A percentile compares a stretch with the other conserved stretches of the same genome.
Conservation (phyloP, 1,140 invertebrate genomes). For the Dreissena rostriformis region DNA sequence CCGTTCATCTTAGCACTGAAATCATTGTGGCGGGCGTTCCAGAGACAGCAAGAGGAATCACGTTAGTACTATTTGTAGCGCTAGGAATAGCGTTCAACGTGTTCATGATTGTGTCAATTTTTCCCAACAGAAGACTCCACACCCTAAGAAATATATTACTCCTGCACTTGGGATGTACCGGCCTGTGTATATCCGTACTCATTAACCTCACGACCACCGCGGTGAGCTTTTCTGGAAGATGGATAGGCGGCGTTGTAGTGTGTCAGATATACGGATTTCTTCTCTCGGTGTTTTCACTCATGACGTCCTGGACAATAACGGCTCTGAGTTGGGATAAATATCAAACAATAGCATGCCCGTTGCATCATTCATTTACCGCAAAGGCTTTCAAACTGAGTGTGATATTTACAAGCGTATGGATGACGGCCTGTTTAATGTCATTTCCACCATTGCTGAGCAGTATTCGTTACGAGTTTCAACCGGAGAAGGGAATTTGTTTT, state of each 20-base stretch:
- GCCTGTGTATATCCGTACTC: slow-evolving; percentile 64
- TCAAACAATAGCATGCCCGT: slow-evolving; percentile 74
- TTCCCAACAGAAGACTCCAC: slow-evolving; percentile 73
- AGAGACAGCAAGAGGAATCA: slow-evolving; percentile 67
- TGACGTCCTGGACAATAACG: slow-evolving; percentile 73
- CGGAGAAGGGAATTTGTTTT: slow-evolving; percentile 54
- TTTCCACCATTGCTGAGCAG: slow-evolving; percentile 36
- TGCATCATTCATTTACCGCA: slow-evolving; percentile 75
- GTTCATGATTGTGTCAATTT: slow-evolving; percentile 75
- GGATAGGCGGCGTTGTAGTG: slow-evolving; percentile 63
- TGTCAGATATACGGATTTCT: slow-evolving; percentile 70
- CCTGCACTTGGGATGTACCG: slow-evolving; percentile 71
- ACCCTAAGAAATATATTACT: slow-evolving; percentile 75
- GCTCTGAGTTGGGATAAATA: slow-evolving; percentile 78
- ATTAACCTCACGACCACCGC: slow-evolving; percentile 66
- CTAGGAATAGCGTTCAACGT: slow-evolving; percentile 70
- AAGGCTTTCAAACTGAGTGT: slow-evolving; percentile 69
- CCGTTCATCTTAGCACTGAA: slow-evolving; percentile 2
- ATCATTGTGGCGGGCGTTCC: slow-evolving; percentile 27
- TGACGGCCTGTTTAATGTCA: slow-evolving; percentile 51
- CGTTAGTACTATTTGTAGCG: slow-evolving; percentile 66
- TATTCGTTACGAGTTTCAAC: slow-evolving; percentile 43
- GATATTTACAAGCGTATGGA: slow-evolving; percentile 72
- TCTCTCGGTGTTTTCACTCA: slow-evolving; percentile 61
- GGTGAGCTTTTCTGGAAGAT: slow-evolving; percentile 65